These are phyloP conservation scores for Drepana falcataria DNA, from an alignment of 2,888 invertebrate species.

Conservation along the genomic window DNA sequence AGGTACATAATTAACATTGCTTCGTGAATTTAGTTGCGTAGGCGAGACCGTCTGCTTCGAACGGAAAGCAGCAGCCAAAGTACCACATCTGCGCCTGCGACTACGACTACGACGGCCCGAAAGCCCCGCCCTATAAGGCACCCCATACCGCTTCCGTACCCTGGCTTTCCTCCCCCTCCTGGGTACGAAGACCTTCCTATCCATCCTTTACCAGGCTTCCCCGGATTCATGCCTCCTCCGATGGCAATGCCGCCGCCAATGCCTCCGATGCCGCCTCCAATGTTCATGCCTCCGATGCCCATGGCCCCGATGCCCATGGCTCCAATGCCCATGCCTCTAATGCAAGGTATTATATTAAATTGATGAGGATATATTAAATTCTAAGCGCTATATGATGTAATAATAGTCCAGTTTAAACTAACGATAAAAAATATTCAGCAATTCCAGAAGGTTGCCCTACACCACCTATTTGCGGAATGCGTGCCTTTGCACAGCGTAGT, in stretches of 20 bases:
- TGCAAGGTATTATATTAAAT: no score
- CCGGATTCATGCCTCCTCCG: neutral
- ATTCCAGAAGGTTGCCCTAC: slow-evolving; percentile 29
- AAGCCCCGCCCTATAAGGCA: no score
- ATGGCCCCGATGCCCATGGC: no score
- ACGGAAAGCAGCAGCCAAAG: neutral
- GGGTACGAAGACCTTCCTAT: no score
- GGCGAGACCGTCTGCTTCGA: slow-evolving; percentile 25
- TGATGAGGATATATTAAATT: no score
- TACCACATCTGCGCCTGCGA: no score
- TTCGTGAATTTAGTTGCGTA: slow-evolving; percentile 6
- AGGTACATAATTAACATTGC: no score
- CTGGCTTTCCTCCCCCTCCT: neutral
- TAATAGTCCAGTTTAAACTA: neutral
- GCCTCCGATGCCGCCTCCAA: neutral
- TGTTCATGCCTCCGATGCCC: no score
- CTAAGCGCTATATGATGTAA: no score
- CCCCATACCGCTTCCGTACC: neutral
- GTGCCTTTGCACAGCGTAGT: no score
- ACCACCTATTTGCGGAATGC: slow-evolving; percentile 28
- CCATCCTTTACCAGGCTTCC: neutral
- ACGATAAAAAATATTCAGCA: neutral
- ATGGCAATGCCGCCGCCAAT: neutral
- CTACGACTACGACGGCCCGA: no score
- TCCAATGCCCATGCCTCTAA: no score